phyloP scores from a whole-genome alignment of 2,888 invertebrate genomes.

The Carpatolechia fugitivella region DNA sequence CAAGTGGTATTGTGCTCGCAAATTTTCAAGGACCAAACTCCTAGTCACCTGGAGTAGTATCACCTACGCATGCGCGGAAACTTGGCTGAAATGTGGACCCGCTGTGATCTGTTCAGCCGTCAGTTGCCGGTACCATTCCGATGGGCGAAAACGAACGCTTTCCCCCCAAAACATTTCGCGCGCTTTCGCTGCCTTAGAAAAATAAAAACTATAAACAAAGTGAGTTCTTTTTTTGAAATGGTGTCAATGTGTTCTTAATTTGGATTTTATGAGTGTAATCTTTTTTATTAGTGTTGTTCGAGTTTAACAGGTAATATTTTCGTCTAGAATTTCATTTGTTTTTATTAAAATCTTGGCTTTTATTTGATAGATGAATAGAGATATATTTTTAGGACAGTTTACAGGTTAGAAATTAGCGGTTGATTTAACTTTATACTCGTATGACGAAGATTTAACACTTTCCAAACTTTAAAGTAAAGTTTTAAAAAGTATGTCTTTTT shows the following conservation, averaged over 20 bases:
- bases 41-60: conserved; percentile 37
- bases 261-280: conserved; percentile 3
- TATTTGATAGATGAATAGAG: background rate
- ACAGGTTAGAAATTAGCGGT: no score
- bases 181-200: background rate
- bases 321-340: background rate
- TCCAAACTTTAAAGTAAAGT: no score
- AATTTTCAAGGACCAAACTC: conserved; percentile 47
- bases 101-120: conserved; percentile 19
- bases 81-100: conserved; percentile 41
- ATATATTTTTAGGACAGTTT: background rate
- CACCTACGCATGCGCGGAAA: conserved; percentile 55
- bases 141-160: conserved; percentile 24
- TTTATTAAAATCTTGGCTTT: background rate
- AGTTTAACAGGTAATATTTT: background rate
- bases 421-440: no score
- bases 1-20: conserved; percentile 13
- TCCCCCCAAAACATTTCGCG: background rate
- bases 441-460: no score
- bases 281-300: background rate
- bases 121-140: conserved; percentile 49
- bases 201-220: no score
- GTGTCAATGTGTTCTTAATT: background rate
- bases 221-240: background rate
- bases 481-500: no score